phyloP scores from a whole-genome alignment of 2,888 invertebrate species.

The Gymnosoma rotundatum region DNA sequence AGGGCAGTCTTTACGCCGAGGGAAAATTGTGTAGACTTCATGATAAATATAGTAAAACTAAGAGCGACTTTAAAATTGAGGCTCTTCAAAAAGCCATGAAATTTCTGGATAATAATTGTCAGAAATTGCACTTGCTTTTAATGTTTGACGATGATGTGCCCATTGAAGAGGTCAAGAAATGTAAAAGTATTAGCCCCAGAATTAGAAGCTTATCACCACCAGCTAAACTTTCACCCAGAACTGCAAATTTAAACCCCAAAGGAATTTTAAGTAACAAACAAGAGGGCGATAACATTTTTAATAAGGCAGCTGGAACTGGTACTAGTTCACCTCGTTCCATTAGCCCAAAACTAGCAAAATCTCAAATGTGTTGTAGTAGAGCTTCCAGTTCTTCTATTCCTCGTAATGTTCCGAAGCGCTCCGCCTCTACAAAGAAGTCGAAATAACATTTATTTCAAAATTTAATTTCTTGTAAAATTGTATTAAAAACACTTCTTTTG shows the following conservation, averaged over 20 bases:
- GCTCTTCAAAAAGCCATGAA: conserved; percentile 65
- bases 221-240: background rate
- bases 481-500: conserved; percentile 28
- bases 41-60: conserved; percentile 50
- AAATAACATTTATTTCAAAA: background rate
- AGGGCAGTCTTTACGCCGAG: conserved; percentile 22
- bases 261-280: background rate
- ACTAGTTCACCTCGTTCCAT: conserved; percentile 46
- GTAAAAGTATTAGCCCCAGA: conserved; percentile 25
- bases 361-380: conserved; percentile 24
- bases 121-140: conserved; percentile 66
- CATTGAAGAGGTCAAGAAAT: conserved; percentile 9
- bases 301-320: background rate
- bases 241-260: background rate
- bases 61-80: conserved; percentile 66
- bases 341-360: background rate
- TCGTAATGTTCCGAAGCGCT: background rate
- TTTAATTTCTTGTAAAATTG: background rate
- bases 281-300: background rate
- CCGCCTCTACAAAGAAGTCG: background rate
- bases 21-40: conserved; percentile 64
- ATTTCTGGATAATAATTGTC: conserved; percentile 63
- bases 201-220: conserved; percentile 24
- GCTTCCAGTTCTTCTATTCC: conserved; percentile 29
- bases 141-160: conserved; percentile 67